Evolutionary conservation across 2,888 invertebrate species (phyloP), one percentile per base, ranked within the genome.

Genomic region (Hipparchia sbordonii): DNA sequence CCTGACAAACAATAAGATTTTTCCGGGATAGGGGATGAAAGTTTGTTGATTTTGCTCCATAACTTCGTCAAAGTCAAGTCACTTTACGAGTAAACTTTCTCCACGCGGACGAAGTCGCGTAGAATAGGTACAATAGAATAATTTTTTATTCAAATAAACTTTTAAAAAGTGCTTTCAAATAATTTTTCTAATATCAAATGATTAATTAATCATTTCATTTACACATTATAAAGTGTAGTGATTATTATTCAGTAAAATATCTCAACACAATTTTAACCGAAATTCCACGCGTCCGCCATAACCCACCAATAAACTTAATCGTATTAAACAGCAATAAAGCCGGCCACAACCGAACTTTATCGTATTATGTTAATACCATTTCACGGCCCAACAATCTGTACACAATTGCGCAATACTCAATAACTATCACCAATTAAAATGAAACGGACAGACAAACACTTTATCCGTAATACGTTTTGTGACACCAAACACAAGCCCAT

Each of bases 361-460:
- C 78, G 74, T 76, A 80, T 82, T 84, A 83, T 82, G 84, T 85
- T 81, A 84, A 84, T 83, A 80, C 73, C 60, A 72, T 78, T 81
- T 82, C 79, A 83, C 81, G 77, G 80, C 77, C 75, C 74, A 76
- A 72, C 76, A 77, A 72, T 72, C 68, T 71, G 74, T 74, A 72
- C 78, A 79, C 77, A 77, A 76, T 80, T 82, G 81, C 76, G 76
- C 76, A 78, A 77, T 75, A 59, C 72, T 73, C 45, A 72, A 76
- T 71, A 77, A 76, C 74, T 73, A 74, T 77, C 79, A 81, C 80
- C 81, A 81, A 83, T 82, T 83, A 82, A 81, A 81, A 79, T 78
- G 75, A 79, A 52, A 81, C 77, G 78, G 75, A 75, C 74, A 70
- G 66, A 74, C 67, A 71, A 73, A 72, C 70, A 33, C 23, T 62